Evolutionary conservation across 2,888 invertebrate species (phyloP), one percentile per base, ranked within the genome.

Genomic region (Hoplodrina ambigua): DNA sequence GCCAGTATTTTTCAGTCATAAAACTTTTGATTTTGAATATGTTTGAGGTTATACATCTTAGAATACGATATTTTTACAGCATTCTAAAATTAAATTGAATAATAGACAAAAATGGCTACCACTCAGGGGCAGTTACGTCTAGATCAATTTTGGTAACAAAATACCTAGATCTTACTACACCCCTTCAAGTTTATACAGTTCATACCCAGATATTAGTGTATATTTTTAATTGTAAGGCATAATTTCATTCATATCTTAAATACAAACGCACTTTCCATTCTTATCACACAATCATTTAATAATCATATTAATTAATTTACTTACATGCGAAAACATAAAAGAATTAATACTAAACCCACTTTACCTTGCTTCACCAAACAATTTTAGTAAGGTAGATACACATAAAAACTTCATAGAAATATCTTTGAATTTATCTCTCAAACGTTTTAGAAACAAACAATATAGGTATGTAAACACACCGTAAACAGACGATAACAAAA

Each of bases 401-500:
- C 54, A 54, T 37, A 30, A 60, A 63, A 61, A 58, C 54, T n/a
- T 63, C 6, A n/a, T 41, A 37, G 20, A 54, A 20, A 57, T 57
- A 69, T 37, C 19, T 19, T 41, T 20, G 30, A 41, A 62, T 56
- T 54, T 20, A 20, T 74, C n/a, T 74, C n/a, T 63, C n/a, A 46
- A 68, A 69, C 30, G 37, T 72, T 65, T 59, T 15, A 58, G 46
- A 69, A 57, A 57, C 19, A 41, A 50, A 41, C 41, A 53, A 25
- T 17, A 30, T 41, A 10, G 4, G 46, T n/a, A 13, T 72, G 17
- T 41, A n/a, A 68, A 74, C 63, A 69, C 57, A 55, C 25, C 33
- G 7, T 63, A 37, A 57, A 56, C 49, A 6, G 7, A 46, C 49
- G 59, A 79, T 53, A 79, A 75, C 75, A 71, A 50, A 49, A 56